Evolutionary conservation across 2,113 vertebrate genomes (phyloP).

Genomic region (Steatornis caripensis): DNA sequence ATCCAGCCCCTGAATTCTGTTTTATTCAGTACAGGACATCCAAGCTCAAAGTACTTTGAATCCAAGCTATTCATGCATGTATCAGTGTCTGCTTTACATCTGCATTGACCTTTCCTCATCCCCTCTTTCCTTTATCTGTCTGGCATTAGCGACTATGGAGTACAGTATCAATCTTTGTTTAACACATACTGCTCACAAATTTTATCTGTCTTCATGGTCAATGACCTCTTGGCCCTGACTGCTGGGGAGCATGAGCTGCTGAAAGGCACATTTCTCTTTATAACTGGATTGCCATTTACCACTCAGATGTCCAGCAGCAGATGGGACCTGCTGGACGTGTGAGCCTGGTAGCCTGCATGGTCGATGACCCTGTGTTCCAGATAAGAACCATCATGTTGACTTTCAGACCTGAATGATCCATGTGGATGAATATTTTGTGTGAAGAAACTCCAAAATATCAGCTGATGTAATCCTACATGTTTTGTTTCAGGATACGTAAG

Average conservation of each 20-base stretch:
- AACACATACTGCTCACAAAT: neutral
- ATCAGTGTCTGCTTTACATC: neutral
- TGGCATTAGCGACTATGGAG: neutral
- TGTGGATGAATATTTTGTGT: neutral
- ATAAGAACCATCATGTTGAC: neutral
- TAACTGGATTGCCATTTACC: neutral
- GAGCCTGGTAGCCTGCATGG: accelerated
- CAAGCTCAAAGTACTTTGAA: neutral
- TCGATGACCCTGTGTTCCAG: neutral
- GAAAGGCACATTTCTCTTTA: neutral
- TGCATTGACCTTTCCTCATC: neutral
- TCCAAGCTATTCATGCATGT: neutral
- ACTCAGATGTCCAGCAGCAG: neutral
- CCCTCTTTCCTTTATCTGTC: neutral
- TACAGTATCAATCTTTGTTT: neutral
- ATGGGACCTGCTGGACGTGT: neutral
- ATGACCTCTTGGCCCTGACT: neutral
- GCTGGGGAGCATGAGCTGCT: neutral
- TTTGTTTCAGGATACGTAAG: neutral
- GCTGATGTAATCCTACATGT: neutral
- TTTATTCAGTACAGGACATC: neutral
- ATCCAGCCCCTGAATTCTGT: neutral
- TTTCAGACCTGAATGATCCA: neutral
- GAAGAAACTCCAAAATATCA: neutral
- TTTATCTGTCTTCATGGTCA: neutral